Evolutionary conservation across 2,888 invertebrate genomes (phyloP).

Genomic region (Philaethria dido): DNA sequence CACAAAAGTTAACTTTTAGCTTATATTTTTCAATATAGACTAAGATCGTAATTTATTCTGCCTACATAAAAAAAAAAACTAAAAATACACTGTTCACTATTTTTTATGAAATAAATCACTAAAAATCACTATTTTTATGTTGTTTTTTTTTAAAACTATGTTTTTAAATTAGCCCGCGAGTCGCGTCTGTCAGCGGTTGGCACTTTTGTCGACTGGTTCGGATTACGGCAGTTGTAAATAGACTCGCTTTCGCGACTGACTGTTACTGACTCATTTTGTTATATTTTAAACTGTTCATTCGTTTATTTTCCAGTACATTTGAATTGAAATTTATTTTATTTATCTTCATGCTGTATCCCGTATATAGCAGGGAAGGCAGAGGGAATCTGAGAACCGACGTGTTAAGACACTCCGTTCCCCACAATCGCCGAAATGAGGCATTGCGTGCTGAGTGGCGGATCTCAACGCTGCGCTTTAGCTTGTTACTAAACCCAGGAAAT

Average conservation of each 20-base stretch:
- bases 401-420: too few species aligned
- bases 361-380: too few species aligned
- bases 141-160: slow-evolving; percentile 24
- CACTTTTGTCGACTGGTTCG: slow-evolving; percentile 55
- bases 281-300: slow-evolving; percentile 32
- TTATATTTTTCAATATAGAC: background rate
- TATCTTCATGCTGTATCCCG: too few species aligned
- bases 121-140: slow-evolving; percentile 13
- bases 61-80: background rate
- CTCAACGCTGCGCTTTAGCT: too few species aligned
- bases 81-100: slow-evolving; percentile 2
- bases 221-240: slow-evolving; percentile 64
- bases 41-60: slow-evolving; percentile 2
- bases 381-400: too few species aligned
- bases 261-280: slow-evolving; percentile 37
- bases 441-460: too few species aligned
- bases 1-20: background rate
- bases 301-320: slow-evolving; percentile 27
- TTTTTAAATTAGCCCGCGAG: slow-evolving; percentile 50
- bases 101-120: background rate
- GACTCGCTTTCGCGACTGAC: slow-evolving; percentile 54
- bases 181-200: slow-evolving; percentile 54
- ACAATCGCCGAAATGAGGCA: too few species aligned
- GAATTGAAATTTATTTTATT: background rate
- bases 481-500: too few species aligned